Conservation (phyloP, 2,888 invertebrate genomes). For the Catonia carolina region DNA sequence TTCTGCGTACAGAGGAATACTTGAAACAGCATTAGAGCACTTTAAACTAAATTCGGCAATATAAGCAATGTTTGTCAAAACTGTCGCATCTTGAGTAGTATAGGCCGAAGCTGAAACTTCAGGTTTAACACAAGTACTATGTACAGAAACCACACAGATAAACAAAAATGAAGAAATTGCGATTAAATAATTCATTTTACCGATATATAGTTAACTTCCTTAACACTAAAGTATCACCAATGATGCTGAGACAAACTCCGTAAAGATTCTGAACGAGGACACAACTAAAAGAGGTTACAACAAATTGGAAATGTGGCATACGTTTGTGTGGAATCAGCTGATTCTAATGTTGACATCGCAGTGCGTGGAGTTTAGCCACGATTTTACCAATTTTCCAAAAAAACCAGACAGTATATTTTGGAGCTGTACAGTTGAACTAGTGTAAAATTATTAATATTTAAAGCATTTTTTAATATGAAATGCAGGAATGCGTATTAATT, state of each 20-base stretch:
- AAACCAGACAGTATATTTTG: no score
- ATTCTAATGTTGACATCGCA: no score
- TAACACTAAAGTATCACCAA: not conserved
- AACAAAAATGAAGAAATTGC: not conserved
- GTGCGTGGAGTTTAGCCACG: no score
- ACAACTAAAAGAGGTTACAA: no score
- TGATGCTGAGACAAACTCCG: not conserved
- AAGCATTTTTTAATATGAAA: no score
- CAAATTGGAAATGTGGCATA: no score
- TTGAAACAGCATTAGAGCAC: slow-evolving; percentile 61
- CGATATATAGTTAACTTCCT: not conserved
- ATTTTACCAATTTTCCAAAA: no score
- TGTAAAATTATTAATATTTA: no score
- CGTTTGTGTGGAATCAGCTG: no score
- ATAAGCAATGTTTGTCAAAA: slow-evolving; percentile 83
- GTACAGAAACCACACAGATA: slow-evolving; percentile 19
- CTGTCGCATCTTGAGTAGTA: slow-evolving; percentile 87
- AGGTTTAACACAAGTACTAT: slow-evolving; percentile 35
- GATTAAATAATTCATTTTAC: not conserved
- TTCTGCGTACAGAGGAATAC: slow-evolving; percentile 79
- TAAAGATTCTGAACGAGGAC: no score
- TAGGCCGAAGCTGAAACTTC: slow-evolving; percentile 72
- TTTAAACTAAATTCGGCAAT: slow-evolving; percentile 83
- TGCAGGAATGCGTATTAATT: no score
- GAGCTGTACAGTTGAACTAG: no score